Evolutionary conservation across 1,140 invertebrate genomes (phyloP).

Genomic region (Drosophila equinoxialis): DNA sequence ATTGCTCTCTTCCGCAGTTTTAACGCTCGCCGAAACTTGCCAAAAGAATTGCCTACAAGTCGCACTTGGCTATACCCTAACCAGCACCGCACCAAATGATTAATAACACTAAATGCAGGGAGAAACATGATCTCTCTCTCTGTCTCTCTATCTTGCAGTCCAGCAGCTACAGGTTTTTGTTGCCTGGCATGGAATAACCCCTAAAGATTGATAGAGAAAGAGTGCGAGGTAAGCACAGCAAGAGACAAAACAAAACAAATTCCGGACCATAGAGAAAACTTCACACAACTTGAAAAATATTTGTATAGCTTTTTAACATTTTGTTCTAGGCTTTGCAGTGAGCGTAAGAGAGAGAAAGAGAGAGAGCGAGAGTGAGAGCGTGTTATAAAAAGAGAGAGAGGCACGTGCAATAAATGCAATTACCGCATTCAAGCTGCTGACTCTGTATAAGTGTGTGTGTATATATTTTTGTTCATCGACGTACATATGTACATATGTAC

Average conservation of each 20-base stretch:
- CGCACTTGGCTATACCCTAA: constrained; percentile 13
- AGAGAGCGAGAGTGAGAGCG: constrained; percentile 7
- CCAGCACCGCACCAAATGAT: neutral
- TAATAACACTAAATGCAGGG: neutral
- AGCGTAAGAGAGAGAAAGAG: constrained; percentile 15
- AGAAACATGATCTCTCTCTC: neutral
- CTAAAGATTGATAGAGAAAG: constrained; percentile 5
- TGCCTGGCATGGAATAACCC: neutral
- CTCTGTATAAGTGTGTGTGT: constrained; percentile 19
- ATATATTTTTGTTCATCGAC: too few relatives aligned
- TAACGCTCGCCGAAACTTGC: constrained; percentile 14
- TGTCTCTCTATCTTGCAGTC: neutral
- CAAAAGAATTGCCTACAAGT: neutral
- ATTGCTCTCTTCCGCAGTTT: constrained; percentile 1
- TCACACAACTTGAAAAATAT: constrained; percentile 57
- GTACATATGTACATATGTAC: too few relatives aligned
- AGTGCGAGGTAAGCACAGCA: neutral
- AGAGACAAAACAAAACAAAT: constrained; percentile 32
- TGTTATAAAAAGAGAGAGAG: constrained; percentile 37
- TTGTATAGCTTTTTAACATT: constrained; percentile 58
- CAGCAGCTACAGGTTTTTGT: neutral
- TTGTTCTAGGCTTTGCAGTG: constrained; percentile 44
- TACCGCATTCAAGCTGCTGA: constrained; percentile 61
- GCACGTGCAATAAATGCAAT: constrained; percentile 78
- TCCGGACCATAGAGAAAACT: constrained; percentile 53